Conservation (phyloP, 2,113 vertebrate species). For the Malurus alboscapulatus region DNA sequence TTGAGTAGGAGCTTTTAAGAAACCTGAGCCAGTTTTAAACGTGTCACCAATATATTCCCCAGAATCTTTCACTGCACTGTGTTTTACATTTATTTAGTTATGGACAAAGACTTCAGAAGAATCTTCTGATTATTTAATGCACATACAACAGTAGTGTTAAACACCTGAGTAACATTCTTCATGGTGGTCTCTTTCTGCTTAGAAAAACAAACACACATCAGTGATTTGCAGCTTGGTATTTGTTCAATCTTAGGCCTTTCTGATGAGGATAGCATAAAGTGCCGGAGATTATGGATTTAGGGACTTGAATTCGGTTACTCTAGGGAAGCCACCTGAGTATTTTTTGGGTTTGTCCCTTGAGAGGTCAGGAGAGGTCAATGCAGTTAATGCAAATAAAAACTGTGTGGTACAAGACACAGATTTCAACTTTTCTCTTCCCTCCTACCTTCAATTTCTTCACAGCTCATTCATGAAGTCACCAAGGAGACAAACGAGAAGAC, state of each 20-base stretch:
- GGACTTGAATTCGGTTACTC: neutral
- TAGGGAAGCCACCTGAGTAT: neutral
- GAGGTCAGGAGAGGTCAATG: neutral
- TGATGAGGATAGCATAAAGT: neutral
- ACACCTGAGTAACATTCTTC: neutral
- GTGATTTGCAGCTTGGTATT: neutral
- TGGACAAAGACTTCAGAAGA: neutral
- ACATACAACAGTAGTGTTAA: neutral
- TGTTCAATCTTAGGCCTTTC: neutral
- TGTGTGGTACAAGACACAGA: neutral
- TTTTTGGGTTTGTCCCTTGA: neutral
- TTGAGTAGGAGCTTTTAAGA: neutral
- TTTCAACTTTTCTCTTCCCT: neutral
- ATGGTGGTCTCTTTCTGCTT: neutral
- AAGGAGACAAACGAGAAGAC: neutral
- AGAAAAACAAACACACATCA: neutral
- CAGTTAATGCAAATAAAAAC: neutral
- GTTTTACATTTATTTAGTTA: neutral
- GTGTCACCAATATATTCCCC: neutral
- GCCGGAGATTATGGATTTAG: neutral
- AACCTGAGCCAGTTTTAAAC: neutral
- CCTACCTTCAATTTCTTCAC: neutral
- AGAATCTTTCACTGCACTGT: neutral
- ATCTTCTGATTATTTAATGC: neutral
- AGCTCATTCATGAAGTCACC: accelerated